Evolutionary conservation across 2,797 vertebrate genomes (phyloP), one percentile per base, ranked within the genome.

Genomic region (Myripristis murdjan): DNA sequence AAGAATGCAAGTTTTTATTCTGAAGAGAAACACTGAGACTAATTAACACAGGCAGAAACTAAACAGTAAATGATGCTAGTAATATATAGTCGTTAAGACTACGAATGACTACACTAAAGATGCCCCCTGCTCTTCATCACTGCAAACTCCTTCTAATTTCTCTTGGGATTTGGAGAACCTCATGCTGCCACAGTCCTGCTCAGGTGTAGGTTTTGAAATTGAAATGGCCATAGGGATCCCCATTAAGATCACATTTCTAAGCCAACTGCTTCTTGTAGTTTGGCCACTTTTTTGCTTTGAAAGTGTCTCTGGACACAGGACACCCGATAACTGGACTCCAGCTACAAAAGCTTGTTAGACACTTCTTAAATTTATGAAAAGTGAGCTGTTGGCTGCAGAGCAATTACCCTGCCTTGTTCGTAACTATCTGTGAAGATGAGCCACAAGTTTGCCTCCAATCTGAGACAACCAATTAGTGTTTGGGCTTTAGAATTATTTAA

Each of bases 381-480:
- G 81, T 70, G 75, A 86, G 66, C 66, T 73, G 73, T 77, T 87
- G 71, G 58, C 74, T 66, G 56, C 64, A 82, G 80, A 79, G 81
- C 81, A 89, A 84, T 89, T 87, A 88, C 43, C 47, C 52, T 33
- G 61, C 79, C 78, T 73, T 59, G 18, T 75, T 81, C 65, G 77
- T 76, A 84, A 81, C 52, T 73, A 62, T 82, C 31, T 68, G 53
- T 1, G 8, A 70, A 64, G 63, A 71, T 37, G 54, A 77, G 57
- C 64, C 58, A 43, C 0, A 1, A 65, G 43, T 57, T 59, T 83
- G 74, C 63, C 39, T 80, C 73, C 33, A 23, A 62, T 83, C 64
- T 57, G n/a, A 76, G 61, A 71, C 55, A 74, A 75, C 67, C 46
- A 83, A 88, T 92, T 85, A 89, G 66, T 70, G 64, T 24, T 74